Percentiles rank a stretch among this genome's conserved stretches.
Evolutionary conservation across 2,797 vertebrate genomes (phyloP).

Genomic region (Chelidonichthys spinosus): DNA sequence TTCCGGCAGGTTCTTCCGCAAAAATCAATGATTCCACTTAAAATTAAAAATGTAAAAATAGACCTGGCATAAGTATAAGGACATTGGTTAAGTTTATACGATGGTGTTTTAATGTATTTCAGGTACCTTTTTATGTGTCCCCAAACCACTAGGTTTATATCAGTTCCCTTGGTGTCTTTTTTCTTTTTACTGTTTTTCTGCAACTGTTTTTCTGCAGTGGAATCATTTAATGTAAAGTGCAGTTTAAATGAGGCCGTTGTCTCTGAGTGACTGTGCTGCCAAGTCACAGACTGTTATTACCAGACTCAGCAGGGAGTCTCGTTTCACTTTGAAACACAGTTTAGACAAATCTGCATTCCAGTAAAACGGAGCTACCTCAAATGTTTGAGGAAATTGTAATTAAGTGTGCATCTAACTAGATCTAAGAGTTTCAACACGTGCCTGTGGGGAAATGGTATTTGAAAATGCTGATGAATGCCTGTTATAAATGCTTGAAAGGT

Average conservation of each 20-base stretch:
- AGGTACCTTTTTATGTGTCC: not conserved
- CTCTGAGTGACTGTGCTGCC: slow-evolving; percentile 37
- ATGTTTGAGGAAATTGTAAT: slow-evolving; percentile 62
- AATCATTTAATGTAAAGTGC: slow-evolving; percentile 40
- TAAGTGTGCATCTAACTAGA: slow-evolving; percentile 56
- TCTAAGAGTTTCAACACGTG: slow-evolving; percentile 32
- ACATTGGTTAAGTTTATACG: not conserved
- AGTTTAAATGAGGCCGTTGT: slow-evolving; percentile 54
- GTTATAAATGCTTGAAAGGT: slow-evolving; percentile 28
- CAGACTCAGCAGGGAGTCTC: slow-evolving; percentile 56
- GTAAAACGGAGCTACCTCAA: slow-evolving; percentile 54
- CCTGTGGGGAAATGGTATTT: slow-evolving; percentile 34
- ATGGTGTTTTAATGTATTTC: not conserved
- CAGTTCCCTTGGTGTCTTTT: slow-evolving; percentile 5
- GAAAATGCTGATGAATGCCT: slow-evolving; percentile 36
- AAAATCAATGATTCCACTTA: no score
- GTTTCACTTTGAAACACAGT: slow-evolving; percentile 58
- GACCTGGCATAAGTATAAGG: not conserved
- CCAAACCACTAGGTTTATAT: not conserved
- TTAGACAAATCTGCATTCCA: slow-evolving; percentile 60
- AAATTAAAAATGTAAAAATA: not conserved
- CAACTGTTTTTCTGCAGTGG: slow-evolving; percentile 20
- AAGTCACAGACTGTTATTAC: slow-evolving; percentile 68
- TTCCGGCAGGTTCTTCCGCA: no score
- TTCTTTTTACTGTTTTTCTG: slow-evolving; percentile 24